Base-by-base conservation (phyloP, 2,888 invertebrate species). In the Tupiocoris notatus region DNA sequence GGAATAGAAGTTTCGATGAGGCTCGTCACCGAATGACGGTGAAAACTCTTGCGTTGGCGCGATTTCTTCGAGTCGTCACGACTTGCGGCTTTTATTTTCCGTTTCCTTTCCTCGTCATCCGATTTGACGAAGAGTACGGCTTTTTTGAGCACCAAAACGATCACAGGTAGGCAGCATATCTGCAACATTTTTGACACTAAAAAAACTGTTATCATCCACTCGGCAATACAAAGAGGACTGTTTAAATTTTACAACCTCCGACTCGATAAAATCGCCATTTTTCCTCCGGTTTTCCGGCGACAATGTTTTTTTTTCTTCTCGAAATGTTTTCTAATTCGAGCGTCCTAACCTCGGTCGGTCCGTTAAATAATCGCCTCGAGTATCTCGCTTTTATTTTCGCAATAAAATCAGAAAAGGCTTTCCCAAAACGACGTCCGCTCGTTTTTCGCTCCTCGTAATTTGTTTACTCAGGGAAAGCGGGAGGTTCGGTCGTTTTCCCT, bases 91-190 rank as follows among this genome's bases (percentile, higher is more conserved):
- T n/a, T n/a, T n/a, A n/a, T n/a, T 54, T 65, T 39, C 16, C 25
- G 24, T 12, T 57, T 54, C n/a, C 67, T 67, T 12, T 39, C 57
- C 56, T 67, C 2, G 12, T 20, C 21, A n/a, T 67, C 56, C 2
- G 22, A 56, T 21, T 67, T 54, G 3, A 67, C 67, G 22, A 57
- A 67, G 6, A 54, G 54, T 20, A 57, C 21, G n/a, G 67, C 57
- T 57, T 57, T 54, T 22, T 57, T 67, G 18, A 67, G 57, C 1
- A 67, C 67, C 21, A 22, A 67, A 57, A 67, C 20, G 1, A 67
- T 18, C 2, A 67, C 67, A 1, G 67, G 67, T n/a, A 67, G 18
- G 1, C 21, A 20, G 67, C 56, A 65, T 9, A 25, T 2, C 65
- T 65, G 65, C 6, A 63, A 63, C n/a, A n/a, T n/a, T n/a, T n/a